These are phyloP conservation scores for Synanthedon tipuliformis DNA, from an alignment of 2,888 invertebrate genomes.

Conservation along the genomic window DNA sequence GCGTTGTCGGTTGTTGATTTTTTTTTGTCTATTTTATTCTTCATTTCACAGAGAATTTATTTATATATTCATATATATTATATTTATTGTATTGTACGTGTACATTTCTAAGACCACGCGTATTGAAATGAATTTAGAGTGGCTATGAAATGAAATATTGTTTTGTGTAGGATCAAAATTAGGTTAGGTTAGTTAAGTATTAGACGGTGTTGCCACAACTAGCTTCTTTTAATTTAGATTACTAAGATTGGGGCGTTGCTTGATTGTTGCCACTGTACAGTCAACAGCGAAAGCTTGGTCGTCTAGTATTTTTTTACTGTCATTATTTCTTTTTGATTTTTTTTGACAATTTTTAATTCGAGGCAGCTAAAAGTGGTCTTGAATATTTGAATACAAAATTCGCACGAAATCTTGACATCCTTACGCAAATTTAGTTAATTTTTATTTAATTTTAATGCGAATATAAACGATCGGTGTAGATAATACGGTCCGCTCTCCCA, in stretches of 20 bases:
- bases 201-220: slow-evolving; percentile 28
- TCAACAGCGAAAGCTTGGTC: too few relatives aligned
- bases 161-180: slow-evolving; percentile 14
- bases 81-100: too few relatives aligned
- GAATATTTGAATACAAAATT: too few relatives aligned
- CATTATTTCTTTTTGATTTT: too few relatives aligned
- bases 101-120: slow-evolving; percentile 7
- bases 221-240: slow-evolving; percentile 33
- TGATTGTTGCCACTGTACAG: neutral
- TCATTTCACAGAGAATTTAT: slow-evolving; percentile 42
- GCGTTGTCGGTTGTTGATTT: neutral
- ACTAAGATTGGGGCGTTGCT: slow-evolving; percentile 37
- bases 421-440: too few relatives aligned
- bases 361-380: too few relatives aligned
- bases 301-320: too few relatives aligned
- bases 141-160: slow-evolving; percentile 33
- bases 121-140: slow-evolving; percentile 20
- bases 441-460: too few relatives aligned
- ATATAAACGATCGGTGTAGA: too few relatives aligned
- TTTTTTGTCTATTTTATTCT: slow-evolving; percentile 36
- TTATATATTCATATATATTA: slow-evolving; percentile 27
- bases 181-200: slow-evolving; percentile 9
- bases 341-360: too few relatives aligned
- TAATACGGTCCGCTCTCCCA: neutral
- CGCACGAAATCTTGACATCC: too few relatives aligned